These are phyloP conservation scores for Myripristis jacobus DNA, from an alignment of 2,797 vertebrate species.

Conservation along the genomic window DNA sequence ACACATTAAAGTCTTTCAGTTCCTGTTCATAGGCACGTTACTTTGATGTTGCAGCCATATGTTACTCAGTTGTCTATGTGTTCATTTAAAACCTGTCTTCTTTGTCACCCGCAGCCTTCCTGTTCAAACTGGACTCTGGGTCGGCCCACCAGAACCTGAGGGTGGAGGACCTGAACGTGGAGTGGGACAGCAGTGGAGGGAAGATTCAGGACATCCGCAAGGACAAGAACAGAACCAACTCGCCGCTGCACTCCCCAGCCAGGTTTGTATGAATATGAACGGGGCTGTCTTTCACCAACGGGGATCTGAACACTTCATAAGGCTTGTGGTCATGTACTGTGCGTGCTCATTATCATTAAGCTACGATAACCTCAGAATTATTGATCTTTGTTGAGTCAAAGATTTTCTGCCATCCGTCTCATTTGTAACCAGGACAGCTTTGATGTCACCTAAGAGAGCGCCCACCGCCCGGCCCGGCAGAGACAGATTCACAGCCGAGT, in stretches of 20 bases:
- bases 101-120: constrained; percentile 85
- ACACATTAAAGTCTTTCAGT: too few relatives aligned
- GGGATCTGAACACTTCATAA: background rate
- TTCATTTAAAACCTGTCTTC: background rate
- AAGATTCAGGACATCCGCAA: constrained; percentile 96
- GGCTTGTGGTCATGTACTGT: background rate
- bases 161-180: constrained; percentile 92
- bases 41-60: background rate
- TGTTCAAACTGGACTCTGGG: constrained; percentile 90
- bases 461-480: constrained; percentile 87
- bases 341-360: background rate
- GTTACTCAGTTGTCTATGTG: background rate
- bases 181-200: constrained; percentile 95
- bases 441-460: constrained; percentile 93
- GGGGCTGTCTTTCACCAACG: background rate
- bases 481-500: constrained; percentile 95
- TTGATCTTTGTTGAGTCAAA: background rate
- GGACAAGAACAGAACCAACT: constrained; percentile 91
- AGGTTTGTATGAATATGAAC: constrained; percentile 81
- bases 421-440: constrained; percentile 80
- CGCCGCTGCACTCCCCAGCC: constrained; percentile 94
- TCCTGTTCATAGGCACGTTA: too few relatives aligned
- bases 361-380: background rate
- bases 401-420: background rate
- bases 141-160: constrained; percentile 96